Evolutionary conservation across 1,140 invertebrate species (phyloP), one percentile per base, ranked within the genome.

Genomic region (Lepidurus arcticus): DNA sequence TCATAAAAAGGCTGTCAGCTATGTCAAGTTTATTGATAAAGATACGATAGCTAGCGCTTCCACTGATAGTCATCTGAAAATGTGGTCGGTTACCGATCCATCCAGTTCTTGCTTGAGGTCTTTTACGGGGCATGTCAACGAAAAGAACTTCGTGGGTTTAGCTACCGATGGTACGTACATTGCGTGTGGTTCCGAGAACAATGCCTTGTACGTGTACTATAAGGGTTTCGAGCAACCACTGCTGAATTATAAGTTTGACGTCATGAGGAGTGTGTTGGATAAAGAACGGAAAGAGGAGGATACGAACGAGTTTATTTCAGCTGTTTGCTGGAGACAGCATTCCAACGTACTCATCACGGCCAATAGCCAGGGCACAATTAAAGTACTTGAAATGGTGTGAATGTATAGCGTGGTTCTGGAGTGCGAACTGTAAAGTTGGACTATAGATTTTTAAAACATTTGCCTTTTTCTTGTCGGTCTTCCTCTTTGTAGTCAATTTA

Each of bases 131-230:
- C 96, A 98, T 86, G 89, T 92, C 1, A 98, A 98, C 85, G 96
- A 98, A 84, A 98, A 98, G 84, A 98, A 98, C 85, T 98, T 98
- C 87, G 95, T 98, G 10, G 96, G 96, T 0, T 85, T 98, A n/a
- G 94, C 95, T 0, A 97, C 95, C 0, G 94, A 98, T 86, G 95
- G 95, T 3, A 76, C 44, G 7, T 98, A 96, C 85, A 90, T 98
- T 26, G 94, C 94, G 4, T 98, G 95, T 87, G 97, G 96, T 74
- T 97, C 95, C 13, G 96, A 98, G 86, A 97, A 98, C 83, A 98
- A 98, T 85, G 91, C 95, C 1, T 86, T 98, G 2, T 98, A 96
- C 85, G 88, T 98, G 76, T 98, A 98, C 85, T 98, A 97, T 83
- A 93, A 96, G 84, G 94, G 94, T 11, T 85, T 98, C 34, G 91